Conservation (phyloP, 1,140 invertebrate species). For the Leptinotarsa undecemlineata region DNA sequence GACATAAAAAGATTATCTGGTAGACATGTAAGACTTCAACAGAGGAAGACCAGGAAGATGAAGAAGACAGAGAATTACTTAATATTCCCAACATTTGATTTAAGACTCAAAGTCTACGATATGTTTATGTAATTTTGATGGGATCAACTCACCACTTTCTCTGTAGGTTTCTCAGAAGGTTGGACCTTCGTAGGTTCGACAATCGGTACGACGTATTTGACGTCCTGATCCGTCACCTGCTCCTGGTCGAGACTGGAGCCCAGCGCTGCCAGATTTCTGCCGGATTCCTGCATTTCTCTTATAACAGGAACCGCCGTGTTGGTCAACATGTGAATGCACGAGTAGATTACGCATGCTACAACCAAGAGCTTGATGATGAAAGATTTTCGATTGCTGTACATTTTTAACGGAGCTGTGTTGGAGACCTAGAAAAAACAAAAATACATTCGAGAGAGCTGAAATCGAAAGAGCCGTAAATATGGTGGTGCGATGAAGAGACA, state of each 20-base stretch:
- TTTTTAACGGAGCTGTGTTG: constrained; percentile 32
- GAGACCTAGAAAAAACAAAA: neutral
- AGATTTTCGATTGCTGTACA: constrained; percentile 49
- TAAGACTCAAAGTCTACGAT: too few relatives aligned
- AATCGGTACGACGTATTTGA: constrained; percentile 7
- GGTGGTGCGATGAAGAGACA: too few relatives aligned
- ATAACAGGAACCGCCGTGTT: constrained; percentile 47
- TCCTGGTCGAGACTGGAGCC: constrained; percentile 35
- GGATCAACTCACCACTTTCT: neutral
- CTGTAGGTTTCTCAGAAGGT: neutral
- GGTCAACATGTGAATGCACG: constrained; percentile 46
- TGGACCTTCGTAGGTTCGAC: constrained; percentile 23
- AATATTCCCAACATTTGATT: too few relatives aligned
- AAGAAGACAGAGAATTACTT: too few relatives aligned
- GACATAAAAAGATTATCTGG: too few relatives aligned
- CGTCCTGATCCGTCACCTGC: neutral
- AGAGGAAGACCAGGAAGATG: too few relatives aligned
- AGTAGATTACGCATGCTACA: constrained; percentile 42
- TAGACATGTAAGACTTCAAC: too few relatives aligned
- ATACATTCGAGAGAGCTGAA: too few relatives aligned
- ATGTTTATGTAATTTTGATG: too few relatives aligned
- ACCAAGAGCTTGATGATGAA: constrained; percentile 48
- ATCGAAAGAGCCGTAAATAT: too few relatives aligned
- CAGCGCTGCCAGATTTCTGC: constrained; percentile 50
- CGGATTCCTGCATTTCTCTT: constrained; percentile 51